Conservation (phyloP, 2,113 vertebrate species). For the Varanus salvator region DNA sequence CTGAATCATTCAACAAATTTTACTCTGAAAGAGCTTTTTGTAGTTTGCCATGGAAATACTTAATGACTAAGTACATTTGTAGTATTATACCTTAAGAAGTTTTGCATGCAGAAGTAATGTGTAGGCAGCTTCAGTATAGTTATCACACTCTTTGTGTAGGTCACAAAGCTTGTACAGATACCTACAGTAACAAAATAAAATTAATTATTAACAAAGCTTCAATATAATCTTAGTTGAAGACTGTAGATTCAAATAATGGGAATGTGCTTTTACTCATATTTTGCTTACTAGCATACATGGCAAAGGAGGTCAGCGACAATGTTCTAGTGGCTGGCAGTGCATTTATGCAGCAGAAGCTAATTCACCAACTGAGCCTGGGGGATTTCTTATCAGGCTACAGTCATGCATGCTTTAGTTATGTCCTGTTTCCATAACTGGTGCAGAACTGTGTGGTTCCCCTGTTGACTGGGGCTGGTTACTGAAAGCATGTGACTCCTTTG, state of each 20-base stretch:
- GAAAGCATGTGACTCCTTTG: no score
- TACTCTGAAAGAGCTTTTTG: rapidly evolving
- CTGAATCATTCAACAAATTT: neutral
- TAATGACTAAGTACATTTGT: rapidly evolving
- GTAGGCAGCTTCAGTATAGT: slow-evolving; percentile 98
- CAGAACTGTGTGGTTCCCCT: no score
- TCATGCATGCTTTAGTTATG: no score
- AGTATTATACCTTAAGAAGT: slow-evolving; percentile 89
- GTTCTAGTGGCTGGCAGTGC: neutral
- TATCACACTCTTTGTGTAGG: slow-evolving; percentile 98
- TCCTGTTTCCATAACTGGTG: no score
- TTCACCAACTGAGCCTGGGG: no score
- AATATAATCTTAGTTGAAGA: neutral
- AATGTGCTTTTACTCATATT: neutral
- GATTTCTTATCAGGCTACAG: no score
- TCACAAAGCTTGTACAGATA: slow-evolving; percentile 98
- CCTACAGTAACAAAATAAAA: slow-evolving; percentile 73
- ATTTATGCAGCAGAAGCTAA: no score
- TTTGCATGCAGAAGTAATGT: slow-evolving; percentile 96
- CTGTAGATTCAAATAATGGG: neutral
- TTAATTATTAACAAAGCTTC: neutral
- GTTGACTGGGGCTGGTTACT: no score
- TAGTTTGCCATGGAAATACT: neutral
- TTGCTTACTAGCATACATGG: neutral
- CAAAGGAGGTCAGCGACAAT: slow-evolving; percentile 15